These are phyloP conservation scores for Salpingus planirostris DNA, from an alignment of 2,888 invertebrate genomes.

Conservation along the genomic window DNA sequence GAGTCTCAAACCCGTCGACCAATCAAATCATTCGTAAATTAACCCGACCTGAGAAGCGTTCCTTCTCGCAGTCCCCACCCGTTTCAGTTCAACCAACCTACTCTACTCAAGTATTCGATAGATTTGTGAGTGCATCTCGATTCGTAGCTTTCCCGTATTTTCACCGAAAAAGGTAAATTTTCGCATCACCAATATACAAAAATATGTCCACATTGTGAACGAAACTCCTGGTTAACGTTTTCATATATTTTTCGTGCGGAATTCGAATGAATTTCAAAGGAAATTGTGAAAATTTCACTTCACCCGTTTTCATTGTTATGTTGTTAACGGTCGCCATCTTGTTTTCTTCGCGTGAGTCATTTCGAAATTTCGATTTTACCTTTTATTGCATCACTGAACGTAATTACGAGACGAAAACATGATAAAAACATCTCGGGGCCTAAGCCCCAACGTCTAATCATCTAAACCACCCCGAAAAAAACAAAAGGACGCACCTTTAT, in stretches of 20 bases:
- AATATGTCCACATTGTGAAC: not conserved
- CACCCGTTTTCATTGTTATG: slow-evolving; percentile 12
- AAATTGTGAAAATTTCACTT: slow-evolving; percentile 11
- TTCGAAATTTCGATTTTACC: not conserved
- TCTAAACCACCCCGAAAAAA: no score
- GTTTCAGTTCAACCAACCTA: slow-evolving; percentile 5
- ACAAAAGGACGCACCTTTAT: no score
- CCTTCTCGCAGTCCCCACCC: slow-evolving; percentile 7
- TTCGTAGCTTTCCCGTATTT: slow-evolving; percentile 1
- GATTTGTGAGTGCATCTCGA: slow-evolving; percentile 8
- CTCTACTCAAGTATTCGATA: slow-evolving; percentile 10
- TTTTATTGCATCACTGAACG: slow-evolving; percentile 2
- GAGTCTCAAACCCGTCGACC: slow-evolving; percentile 1
- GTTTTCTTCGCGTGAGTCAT: slow-evolving; percentile 13
- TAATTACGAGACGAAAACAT: no score
- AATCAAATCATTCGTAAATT: slow-evolving; percentile 13
- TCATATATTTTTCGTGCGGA: not conserved
- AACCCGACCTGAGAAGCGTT: no score
- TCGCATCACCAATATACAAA: not conserved
- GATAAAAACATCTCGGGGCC: no score
- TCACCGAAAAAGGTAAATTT: slow-evolving; percentile 9
- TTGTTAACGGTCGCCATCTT: slow-evolving; percentile 10
- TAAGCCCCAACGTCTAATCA: no score
- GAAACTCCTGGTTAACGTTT: not conserved
- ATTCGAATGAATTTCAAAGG: slow-evolving; percentile 2